Conservation (phyloP, 2,888 invertebrate species). For the Trichacis sp. region DNA sequence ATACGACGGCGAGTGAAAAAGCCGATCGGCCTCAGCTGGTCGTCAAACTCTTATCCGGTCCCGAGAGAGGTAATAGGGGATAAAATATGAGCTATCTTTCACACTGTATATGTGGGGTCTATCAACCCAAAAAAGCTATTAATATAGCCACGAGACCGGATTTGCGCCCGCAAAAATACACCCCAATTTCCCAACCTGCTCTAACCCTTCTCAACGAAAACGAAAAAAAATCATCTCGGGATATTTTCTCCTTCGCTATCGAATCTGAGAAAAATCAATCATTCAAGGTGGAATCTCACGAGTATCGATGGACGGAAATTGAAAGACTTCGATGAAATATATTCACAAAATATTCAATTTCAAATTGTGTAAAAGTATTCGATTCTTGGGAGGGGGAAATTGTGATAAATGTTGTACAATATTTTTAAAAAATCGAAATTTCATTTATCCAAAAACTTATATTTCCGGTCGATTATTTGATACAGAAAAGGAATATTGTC, state of each 20-base stretch:
- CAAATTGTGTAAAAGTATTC: too few species aligned
- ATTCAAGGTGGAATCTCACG: too few species aligned
- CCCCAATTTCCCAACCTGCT: constrained; percentile 51
- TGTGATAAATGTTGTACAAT: too few species aligned
- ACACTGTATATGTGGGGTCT: constrained; percentile 51
- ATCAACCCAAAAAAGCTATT: constrained; percentile 65
- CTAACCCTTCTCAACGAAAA: constrained; percentile 54
- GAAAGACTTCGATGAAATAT: too few species aligned
- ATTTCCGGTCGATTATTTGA: too few species aligned
- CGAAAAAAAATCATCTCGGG: constrained; percentile 2
- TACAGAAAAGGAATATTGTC: too few species aligned
- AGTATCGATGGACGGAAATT: too few species aligned
- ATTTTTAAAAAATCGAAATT: too few species aligned
- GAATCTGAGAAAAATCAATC: too few species aligned
- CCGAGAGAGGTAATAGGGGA: constrained; percentile 57
- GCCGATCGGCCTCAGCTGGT: constrained; percentile 58
- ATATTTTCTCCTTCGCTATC: too few species aligned
- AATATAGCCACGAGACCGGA: constrained; percentile 61
- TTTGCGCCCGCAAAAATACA: constrained; percentile 54
- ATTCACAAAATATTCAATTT: too few species aligned
- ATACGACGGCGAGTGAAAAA: constrained; percentile 41
- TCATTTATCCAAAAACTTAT: background rate
- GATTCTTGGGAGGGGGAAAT: too few species aligned
- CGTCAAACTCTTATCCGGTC: constrained; percentile 56
- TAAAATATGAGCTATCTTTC: constrained; percentile 57